Percentiles rank a stretch among this genome's conserved stretches.
Evolutionary conservation across 2,888 invertebrate genomes (phyloP).

Genomic region (Melangyna quadrimaculata): DNA sequence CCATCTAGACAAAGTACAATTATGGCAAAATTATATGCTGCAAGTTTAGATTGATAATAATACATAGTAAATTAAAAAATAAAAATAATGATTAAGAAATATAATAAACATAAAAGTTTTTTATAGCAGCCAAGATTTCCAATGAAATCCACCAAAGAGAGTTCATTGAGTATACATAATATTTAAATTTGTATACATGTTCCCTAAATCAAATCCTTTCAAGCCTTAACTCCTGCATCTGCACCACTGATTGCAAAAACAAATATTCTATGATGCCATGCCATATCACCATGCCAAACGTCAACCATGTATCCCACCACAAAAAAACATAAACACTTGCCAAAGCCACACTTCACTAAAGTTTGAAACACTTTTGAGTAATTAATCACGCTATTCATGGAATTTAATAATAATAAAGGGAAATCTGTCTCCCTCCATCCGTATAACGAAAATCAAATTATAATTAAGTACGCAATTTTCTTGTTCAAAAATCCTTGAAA

Average conservation of each 20-base stretch:
- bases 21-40: too few species aligned
- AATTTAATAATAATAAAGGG: constrained; percentile 53
- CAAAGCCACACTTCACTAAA: constrained; percentile 32
- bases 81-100: too few species aligned
- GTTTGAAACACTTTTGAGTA: constrained; percentile 52
- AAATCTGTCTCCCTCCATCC: constrained; percentile 1
- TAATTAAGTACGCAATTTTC: constrained; percentile 58
- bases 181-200: too few species aligned
- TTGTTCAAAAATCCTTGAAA: constrained; percentile 47
- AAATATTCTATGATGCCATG: neutral
- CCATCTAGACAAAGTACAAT: too few species aligned
- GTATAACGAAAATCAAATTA: constrained; percentile 47
- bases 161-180: too few species aligned
- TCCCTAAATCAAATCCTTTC: neutral
- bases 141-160: too few species aligned
- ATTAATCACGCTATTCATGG: constrained; percentile 60
- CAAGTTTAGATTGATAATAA: too few species aligned
- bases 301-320: constrained; percentile 23
- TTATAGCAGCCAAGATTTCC: too few species aligned
- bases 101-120: too few species aligned
- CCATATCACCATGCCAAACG: constrained; percentile 38
- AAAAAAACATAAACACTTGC: constrained; percentile 33
- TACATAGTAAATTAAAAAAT: too few species aligned
- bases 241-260: neutral
- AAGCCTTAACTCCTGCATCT: neutral